Base-by-base conservation (phyloP, 2,797 vertebrate genomes). In the Pitangus sulphuratus region DNA sequence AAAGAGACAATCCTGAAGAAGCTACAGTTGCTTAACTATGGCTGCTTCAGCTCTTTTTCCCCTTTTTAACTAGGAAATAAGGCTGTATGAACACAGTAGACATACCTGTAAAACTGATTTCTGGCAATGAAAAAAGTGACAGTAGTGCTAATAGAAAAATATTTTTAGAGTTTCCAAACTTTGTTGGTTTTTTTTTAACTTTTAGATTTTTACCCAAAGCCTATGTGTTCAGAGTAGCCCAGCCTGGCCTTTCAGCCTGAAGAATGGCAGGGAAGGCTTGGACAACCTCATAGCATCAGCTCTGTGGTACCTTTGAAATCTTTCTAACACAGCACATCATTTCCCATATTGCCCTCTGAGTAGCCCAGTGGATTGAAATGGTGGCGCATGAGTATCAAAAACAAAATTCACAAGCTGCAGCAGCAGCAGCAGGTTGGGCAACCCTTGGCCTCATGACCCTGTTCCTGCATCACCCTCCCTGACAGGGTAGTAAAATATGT, bases 1-100 rank as follows among this genome's bases (percentile, higher is more conserved):
- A 91, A 89, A 78, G 15, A 82, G 35, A 48, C 39, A 37, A 33
- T 90, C 61, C n/a, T 79, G 77, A 94, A 86, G 84, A 94, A 87
- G 51, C 14, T 82, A 31, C 25, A 76, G 20, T 62, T 90, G 31
- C 37, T 95, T 82, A 70, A 87, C 47, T 87, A 82, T 66, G 70
- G 68, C 58, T 84, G 24, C 56, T 81, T 87, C 85, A 86, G 69
- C 90, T 66, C 24, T 56, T 65, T 56, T 1, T 0, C 4, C 18
- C 22, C 11, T 66, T 69, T 90, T 76, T 62, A 35, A 62, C 28
- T n/a, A 76, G 25, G 54, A 78, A 76, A 66, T 5, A 48, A 62
- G 28, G 7, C 9, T 58, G 4, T 24, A 35, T 22, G 37, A 58
- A 37, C 11, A 2, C 3, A 5, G 13, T 28, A 71, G 22, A 72